A percentile compares a stretch with the other conserved stretches of the same genome.
Evolutionary conservation across 1,140 invertebrate genomes (phyloP).

Genomic region (Aleiodes sp.): DNA sequence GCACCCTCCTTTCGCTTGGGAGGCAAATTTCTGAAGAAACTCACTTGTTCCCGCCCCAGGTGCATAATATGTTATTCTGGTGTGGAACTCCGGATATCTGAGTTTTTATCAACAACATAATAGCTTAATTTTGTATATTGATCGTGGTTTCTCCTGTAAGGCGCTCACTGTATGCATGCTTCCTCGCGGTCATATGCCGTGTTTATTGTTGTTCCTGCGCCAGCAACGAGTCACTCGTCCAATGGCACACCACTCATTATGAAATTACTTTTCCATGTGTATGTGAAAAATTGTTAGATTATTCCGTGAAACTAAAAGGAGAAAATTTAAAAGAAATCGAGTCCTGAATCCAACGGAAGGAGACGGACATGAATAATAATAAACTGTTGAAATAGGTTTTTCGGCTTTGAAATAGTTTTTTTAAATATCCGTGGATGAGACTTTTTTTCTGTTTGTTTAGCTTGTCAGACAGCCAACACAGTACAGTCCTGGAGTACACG

Average conservation of each 20-base stretch:
- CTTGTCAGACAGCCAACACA: constrained; percentile 11
- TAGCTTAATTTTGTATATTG: constrained; percentile 54
- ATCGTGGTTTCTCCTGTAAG: constrained; percentile 47
- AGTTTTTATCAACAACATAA: constrained; percentile 45
- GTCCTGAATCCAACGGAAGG: too few species aligned
- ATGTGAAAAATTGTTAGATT: too few species aligned
- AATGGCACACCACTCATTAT: constrained; percentile 44
- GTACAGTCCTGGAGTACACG: neutral
- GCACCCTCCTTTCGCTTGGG: too few species aligned
- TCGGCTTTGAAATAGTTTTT: constrained; percentile 3
- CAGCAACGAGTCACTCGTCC: constrained; percentile 32
- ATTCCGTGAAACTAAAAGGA: neutral
- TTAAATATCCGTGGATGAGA: neutral
- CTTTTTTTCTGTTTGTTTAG: constrained; percentile 14
- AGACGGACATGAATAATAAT: too few species aligned
- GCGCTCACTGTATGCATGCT: constrained; percentile 34
- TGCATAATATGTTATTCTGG: too few species aligned
- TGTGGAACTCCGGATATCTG: neutral
- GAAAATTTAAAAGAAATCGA: constrained; percentile 1
- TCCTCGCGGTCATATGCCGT: constrained; percentile 41
- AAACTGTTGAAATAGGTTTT: neutral
- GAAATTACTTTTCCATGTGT: constrained; percentile 30
- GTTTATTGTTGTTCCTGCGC: constrained; percentile 32
- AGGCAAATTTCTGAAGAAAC: too few species aligned
- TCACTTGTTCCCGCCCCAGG: too few species aligned